Conservation (phyloP, 2,888 invertebrate species). For the Yponomeuta sedellus region DNA sequence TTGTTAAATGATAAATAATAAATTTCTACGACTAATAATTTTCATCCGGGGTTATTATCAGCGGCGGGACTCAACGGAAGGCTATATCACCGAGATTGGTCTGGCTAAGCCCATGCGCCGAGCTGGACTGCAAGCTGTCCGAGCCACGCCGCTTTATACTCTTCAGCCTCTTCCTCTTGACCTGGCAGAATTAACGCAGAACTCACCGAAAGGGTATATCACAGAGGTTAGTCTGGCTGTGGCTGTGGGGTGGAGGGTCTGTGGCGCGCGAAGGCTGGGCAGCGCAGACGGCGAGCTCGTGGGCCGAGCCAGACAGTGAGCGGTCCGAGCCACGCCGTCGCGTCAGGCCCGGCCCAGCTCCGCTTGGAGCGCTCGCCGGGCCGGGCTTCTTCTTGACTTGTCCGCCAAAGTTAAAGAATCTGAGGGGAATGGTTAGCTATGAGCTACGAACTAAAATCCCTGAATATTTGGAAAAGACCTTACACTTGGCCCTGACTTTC, state of each 20-base stretch:
- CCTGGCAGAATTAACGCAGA: neutral
- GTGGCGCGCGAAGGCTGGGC: constrained; percentile 71
- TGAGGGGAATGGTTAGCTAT: constrained; percentile 36
- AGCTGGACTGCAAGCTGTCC: constrained; percentile 89
- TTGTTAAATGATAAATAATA: no score
- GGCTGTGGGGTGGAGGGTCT: constrained; percentile 91
- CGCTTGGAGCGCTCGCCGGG: constrained; percentile 38
- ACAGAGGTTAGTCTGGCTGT: constrained; percentile 93
- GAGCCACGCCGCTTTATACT: constrained; percentile 82
- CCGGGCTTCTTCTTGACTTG: constrained; percentile 89
- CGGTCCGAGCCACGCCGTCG: constrained; percentile 89
- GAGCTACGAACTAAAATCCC: no score
- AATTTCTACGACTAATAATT: no score
- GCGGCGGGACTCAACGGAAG: constrained; percentile 74
- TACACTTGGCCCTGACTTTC: no score
- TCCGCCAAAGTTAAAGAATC: constrained; percentile 93
- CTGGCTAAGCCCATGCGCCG: constrained; percentile 88
- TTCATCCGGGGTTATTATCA: no score
- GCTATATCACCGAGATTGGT: constrained; percentile 89
- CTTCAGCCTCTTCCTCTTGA: neutral
- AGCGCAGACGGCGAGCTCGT: constrained; percentile 86
- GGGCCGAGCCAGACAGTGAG: constrained; percentile 88
- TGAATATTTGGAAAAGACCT: no score
- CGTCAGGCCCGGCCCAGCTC: constrained; percentile 53
- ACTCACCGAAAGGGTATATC: constrained; percentile 83